Evolutionary conservation across 2,113 vertebrate genomes (phyloP), one percentile per base, ranked within the genome.

Genomic region (Antennarius striatus): DNA sequence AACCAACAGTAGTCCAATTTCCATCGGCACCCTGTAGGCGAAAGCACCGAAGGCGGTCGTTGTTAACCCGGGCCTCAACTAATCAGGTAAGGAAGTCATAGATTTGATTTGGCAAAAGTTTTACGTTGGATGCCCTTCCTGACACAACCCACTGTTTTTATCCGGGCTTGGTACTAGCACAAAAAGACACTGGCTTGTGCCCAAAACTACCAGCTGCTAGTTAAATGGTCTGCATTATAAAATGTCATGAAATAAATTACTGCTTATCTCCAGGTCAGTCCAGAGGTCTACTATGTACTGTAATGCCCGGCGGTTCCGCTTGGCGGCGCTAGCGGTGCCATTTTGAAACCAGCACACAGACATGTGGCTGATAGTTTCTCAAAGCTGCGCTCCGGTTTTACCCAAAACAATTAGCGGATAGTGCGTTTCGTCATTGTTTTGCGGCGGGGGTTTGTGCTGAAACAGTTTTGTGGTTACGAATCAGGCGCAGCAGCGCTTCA

Each of bases 341-440:
- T 68, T 65, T 79, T 60, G 52, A 49, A 50, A 50, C 49, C 67
- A 54, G 80, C 69, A 68, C 9, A 58, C 79, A 73, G 90, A 91
- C 90, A 91, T 91, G 90, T 90, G 90, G 85, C 85, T 64, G 84
- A 78, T 84, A 88, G 81, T 89, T 88, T 89, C 51, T 78, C 66
- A 84, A 82, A 85, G 75, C 84, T 71, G 28, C 79, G 68, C 72
- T 81, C 50, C 76, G 56, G 54, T 77, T 74, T 79, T 71, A 64
- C 68, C 70, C 52, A 14, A 80, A 80, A 75, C 59, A 68, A 42
- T 46, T 52, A 49, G 3, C 51, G 47, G 40, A 48, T 42, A 47
- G 49, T 32, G 66, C 63, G 46, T 52, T 42, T 61, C 36, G 47
- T 64, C 54, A 10, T 32, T 60, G 39, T 61, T 73, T 68, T 14